Conservation (phyloP, 1,140 invertebrate genomes). For the Drosophila erecta region DNA sequence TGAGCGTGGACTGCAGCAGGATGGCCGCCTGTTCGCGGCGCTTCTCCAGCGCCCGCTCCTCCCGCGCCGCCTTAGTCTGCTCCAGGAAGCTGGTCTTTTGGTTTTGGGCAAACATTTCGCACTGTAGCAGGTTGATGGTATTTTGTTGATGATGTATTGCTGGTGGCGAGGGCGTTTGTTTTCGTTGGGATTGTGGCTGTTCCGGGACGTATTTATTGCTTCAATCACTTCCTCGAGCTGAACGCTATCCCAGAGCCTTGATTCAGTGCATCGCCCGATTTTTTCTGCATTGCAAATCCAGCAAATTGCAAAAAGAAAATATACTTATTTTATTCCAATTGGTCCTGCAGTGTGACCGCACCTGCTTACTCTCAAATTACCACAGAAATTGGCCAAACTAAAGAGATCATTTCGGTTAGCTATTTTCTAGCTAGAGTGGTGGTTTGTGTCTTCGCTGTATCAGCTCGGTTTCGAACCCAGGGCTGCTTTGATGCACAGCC, state of each 20-base stretch:
- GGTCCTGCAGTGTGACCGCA: constrained; percentile 30
- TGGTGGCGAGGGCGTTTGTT: constrained; percentile 12
- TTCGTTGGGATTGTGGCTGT: constrained; percentile 33
- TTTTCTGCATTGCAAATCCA: constrained; percentile 53
- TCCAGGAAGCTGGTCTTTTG: constrained; percentile 90
- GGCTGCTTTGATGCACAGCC: not conserved
- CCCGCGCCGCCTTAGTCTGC: constrained; percentile 93
- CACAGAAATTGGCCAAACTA: no score
- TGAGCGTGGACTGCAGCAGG: constrained; percentile 89
- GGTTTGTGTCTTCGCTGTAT: not conserved
- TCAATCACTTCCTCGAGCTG: constrained; percentile 28
- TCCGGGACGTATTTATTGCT: not conserved
- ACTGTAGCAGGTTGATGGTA: constrained; percentile 14
- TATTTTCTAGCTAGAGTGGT: not conserved
- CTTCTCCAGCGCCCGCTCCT: constrained; percentile 93
- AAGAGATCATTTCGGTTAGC: not conserved
- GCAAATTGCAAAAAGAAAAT: constrained; percentile 21
- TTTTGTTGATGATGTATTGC: constrained; percentile 41
- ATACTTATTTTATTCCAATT: constrained; percentile 70
- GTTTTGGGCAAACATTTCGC: constrained; percentile 87
- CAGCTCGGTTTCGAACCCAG: not conserved
- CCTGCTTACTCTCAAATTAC: no score
- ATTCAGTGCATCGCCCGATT: constrained; percentile 12
- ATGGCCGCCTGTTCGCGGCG: constrained; percentile 89
- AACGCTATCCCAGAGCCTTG: constrained; percentile 13